Conservation (phyloP, 2,797 vertebrate species). For the Tympanoctomys barrerae region DNA sequence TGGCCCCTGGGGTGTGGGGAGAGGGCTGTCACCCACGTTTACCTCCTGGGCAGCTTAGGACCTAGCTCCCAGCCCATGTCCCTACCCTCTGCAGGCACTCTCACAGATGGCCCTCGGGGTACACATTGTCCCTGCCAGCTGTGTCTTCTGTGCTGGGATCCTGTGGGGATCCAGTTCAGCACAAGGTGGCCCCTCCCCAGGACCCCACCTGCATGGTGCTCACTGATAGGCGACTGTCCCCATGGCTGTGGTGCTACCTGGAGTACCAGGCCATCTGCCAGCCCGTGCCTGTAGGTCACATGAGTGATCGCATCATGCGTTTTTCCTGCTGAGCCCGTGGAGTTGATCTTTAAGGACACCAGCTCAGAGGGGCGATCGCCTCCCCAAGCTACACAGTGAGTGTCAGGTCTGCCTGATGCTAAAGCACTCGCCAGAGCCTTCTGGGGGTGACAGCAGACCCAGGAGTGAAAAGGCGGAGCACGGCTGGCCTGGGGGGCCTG, state of each 20-base stretch:
- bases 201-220: neutral
- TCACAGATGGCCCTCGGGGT: neutral
- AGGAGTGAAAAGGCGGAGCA: neutral
- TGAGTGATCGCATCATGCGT: rapidly evolving
- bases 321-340: neutral
- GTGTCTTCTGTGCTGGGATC: neutral
- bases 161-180: neutral
- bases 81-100: too few relatives aligned
- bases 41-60: neutral
- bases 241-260: rapidly evolving
- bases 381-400: neutral
- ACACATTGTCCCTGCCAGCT: neutral
- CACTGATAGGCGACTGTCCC: neutral
- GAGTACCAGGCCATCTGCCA: neutral
- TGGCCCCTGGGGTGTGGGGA: neutral
- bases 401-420: neutral
- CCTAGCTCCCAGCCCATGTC: neutral
- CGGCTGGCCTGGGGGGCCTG: neutral
- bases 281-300: rapidly evolving
- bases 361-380: neutral
- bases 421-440: neutral
- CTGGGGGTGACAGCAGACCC: neutral
- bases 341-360: neutral
- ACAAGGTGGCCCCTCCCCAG: neutral
- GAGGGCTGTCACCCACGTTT: rapidly evolving